Conservation (phyloP, 2,113 vertebrate genomes). For the Pterophyllum scalare region DNA sequence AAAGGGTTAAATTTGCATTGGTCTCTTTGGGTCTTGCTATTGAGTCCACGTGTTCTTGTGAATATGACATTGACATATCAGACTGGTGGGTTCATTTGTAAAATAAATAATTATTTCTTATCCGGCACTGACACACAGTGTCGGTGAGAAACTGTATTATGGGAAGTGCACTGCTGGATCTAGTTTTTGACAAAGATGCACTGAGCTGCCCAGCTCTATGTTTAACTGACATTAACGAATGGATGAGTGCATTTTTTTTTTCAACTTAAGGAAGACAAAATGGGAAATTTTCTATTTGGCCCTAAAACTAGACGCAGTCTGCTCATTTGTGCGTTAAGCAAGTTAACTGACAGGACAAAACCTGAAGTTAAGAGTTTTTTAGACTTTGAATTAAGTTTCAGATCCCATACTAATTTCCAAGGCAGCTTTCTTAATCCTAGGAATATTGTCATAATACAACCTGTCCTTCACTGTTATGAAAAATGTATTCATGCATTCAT, state of each 20-base stretch:
- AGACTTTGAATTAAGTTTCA: neutral
- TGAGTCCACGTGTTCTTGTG: neutral
- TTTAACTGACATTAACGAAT: constrained; percentile 1
- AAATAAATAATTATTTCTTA: neutral
- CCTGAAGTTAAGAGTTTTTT: neutral
- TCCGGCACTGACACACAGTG: neutral
- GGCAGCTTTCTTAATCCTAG: neutral
- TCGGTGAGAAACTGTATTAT: neutral
- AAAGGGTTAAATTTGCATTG: neutral
- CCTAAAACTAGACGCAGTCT: neutral
- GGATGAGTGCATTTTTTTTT: neutral
- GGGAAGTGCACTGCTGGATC: constrained; percentile 6
- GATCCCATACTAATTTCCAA: neutral
- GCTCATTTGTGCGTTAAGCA: neutral
- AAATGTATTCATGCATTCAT: neutral
- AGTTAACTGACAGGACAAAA: neutral
- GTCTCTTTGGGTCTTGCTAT: neutral
- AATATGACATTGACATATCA: neutral
- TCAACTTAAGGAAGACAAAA: neutral
- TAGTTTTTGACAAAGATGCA: constrained; percentile 3
- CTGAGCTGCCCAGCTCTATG: neutral
- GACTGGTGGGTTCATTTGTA: neutral
- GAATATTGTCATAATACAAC: neutral
- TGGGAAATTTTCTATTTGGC: neutral
- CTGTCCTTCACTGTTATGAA: neutral